Conservation (phyloP, 2,888 invertebrate species). For the Parnassius mnemosyne region DNA sequence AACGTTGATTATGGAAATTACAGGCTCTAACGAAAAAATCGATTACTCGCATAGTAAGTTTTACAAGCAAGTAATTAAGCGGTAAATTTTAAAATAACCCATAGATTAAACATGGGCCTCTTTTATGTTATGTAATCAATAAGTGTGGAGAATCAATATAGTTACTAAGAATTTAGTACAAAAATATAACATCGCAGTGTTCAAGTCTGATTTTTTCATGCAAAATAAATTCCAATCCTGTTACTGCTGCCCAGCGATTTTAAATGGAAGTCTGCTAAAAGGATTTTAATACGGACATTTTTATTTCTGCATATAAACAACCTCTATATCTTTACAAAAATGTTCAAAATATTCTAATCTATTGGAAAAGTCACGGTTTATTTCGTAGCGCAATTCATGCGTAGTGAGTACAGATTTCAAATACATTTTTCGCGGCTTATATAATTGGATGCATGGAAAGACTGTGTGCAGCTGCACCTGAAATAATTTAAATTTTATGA, state of each 20-base stretch:
- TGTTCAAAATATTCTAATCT: constrained; percentile 1
- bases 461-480: not conserved
- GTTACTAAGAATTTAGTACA: no score
- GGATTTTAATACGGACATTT: constrained; percentile 54
- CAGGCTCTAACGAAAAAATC: no score
- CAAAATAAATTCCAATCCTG: constrained; percentile 12
- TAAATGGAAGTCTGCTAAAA: constrained; percentile 68
- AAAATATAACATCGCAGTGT: no score
- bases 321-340: not conserved
- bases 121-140: no score
- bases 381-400: constrained; percentile 15
- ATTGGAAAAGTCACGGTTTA: not conserved
- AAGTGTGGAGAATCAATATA: no score
- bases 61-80: no score
- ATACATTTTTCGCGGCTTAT: constrained; percentile 23
- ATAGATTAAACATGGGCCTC: no score
- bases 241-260: constrained; percentile 37
- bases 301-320: constrained; percentile 8
- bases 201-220: no score
- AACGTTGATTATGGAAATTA: no score
- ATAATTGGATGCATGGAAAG: constrained; percentile 13
- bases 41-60: no score
- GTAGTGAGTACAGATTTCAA: constrained; percentile 20
- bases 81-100: no score
- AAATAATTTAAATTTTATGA: not conserved